phyloP scores from a whole-genome alignment of 1,140 invertebrate genomes.

The Drosophila ficusphila region DNA sequence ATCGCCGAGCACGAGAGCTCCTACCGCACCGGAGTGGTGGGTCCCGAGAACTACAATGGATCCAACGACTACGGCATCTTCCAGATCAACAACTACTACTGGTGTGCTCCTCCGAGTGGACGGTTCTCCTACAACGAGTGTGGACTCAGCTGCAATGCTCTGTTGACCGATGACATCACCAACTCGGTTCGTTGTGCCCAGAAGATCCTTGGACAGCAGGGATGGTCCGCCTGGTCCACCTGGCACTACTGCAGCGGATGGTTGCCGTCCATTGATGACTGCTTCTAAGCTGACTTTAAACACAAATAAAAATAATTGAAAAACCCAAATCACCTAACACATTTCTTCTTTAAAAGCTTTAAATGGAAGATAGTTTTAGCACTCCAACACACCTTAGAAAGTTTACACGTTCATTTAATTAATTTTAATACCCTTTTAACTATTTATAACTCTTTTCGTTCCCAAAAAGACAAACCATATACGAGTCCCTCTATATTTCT shows the following conservation, averaged over 20 bases:
- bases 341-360: too few relatives aligned
- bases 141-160: slow-evolving; percentile 45
- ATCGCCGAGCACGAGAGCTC: slow-evolving; percentile 67
- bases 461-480: neutral
- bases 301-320: too few relatives aligned
- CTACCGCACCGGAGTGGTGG: slow-evolving; percentile 54
- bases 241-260: slow-evolving; percentile 63
- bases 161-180: slow-evolving; percentile 61
- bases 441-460: too few relatives aligned
- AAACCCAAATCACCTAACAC: too few relatives aligned
- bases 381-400: too few relatives aligned
- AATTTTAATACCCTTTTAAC: too few relatives aligned
- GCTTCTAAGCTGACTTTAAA: too few relatives aligned
- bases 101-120: slow-evolving; percentile 65
- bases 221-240: slow-evolving; percentile 72
- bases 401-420: too few relatives aligned
- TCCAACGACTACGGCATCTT: slow-evolving; percentile 77
- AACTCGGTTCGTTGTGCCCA: slow-evolving; percentile 67
- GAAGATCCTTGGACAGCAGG: slow-evolving; percentile 61
- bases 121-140: slow-evolving; percentile 65
- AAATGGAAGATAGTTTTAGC: too few relatives aligned
- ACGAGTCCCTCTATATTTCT: neutral
- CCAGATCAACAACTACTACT: slow-evolving; percentile 77
- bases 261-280: slow-evolving; percentile 61
- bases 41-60: slow-evolving; percentile 60